phyloP scores from a whole-genome alignment of 1,140 invertebrate genomes.

The Aphaenogaster rudis region DNA sequence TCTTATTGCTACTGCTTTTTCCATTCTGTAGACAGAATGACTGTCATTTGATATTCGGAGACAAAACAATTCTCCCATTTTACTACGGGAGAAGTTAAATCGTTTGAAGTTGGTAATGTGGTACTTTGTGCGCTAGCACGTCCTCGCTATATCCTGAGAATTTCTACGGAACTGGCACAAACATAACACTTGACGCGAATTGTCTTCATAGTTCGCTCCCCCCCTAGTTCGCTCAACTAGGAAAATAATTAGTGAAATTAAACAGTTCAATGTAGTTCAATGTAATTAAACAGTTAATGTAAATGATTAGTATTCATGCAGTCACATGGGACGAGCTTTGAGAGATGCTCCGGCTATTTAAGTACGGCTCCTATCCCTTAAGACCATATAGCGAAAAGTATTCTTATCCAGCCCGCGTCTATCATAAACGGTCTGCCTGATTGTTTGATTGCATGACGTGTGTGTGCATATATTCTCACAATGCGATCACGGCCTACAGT shows the following conservation, averaged over 20 bases:
- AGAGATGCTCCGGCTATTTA: not conserved
- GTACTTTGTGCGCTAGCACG: constrained; percentile 2
- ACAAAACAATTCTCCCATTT: constrained; percentile 11
- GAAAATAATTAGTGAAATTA: constrained; percentile 14
- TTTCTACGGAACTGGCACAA: constrained; percentile 9
- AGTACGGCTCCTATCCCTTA: constrained; percentile 11
- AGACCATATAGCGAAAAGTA: constrained; percentile 44
- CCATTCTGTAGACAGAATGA: not conserved
- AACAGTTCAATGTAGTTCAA: constrained; percentile 8
- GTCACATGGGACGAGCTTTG: not conserved
- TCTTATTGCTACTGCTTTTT: not conserved
- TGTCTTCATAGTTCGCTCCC: not conserved
- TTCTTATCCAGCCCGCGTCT: constrained; percentile 47
- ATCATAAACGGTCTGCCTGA: constrained; percentile 68
- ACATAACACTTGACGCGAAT: constrained; percentile 1
- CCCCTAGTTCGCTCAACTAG: constrained; percentile 12
- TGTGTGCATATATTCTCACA: constrained; percentile 63
- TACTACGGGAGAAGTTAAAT: constrained; percentile 35
- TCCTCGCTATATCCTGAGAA: constrained; percentile 10
- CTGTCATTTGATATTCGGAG: not conserved
- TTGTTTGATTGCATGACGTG: constrained; percentile 74
- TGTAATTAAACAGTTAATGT: not conserved
- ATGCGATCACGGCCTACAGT: constrained; percentile 64
- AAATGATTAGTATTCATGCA: constrained; percentile 10
- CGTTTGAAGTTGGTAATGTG: constrained; percentile 39